phyloP scores from a whole-genome alignment of 1,140 invertebrate species.

The Anoplophora glabripennis region DNA sequence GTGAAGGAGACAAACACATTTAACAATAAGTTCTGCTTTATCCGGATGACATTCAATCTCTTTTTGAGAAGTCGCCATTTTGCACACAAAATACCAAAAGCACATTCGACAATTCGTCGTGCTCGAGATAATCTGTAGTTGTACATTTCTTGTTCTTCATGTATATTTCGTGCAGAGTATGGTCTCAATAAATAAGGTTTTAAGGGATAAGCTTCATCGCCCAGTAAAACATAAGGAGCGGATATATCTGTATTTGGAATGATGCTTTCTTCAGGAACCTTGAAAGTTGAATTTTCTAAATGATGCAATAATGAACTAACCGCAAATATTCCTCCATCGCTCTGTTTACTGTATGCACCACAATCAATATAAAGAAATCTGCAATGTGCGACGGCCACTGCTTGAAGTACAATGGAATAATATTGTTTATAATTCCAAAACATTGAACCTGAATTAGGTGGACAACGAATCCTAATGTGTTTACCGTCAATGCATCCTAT shows the following conservation, averaged over 20 bases:
- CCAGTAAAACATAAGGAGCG: slow-evolving; percentile 47
- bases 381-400: too few relatives aligned
- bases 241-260: not conserved
- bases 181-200: slow-evolving; percentile 48
- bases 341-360: too few relatives aligned
- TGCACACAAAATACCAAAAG: slow-evolving; percentile 43
- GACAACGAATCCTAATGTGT: too few relatives aligned
- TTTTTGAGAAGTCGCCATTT: slow-evolving; percentile 51
- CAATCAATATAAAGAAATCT: too few relatives aligned
- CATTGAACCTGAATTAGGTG: too few relatives aligned
- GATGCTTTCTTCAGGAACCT: not conserved
- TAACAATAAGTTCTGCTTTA: slow-evolving; percentile 37
- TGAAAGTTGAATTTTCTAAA: too few relatives aligned
- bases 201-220: slow-evolving; percentile 52
- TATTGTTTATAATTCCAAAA: too few relatives aligned
- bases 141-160: slow-evolving; percentile 46
- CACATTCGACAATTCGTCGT: slow-evolving; percentile 30
- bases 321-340: too few relatives aligned
- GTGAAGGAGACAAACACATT: slow-evolving; percentile 31
- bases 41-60: slow-evolving; percentile 35
- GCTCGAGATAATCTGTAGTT: slow-evolving; percentile 47
- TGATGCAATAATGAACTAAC: too few relatives aligned
- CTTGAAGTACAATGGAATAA: too few relatives aligned
- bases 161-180: slow-evolving; percentile 42
- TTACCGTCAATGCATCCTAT: too few relatives aligned